Percentiles rank a stretch among this genome's conserved stretches.
These are phyloP conservation scores for Acanthosoma haemorrhoidale DNA, from an alignment of 2,888 invertebrate genomes.

Conservation along the genomic window DNA sequence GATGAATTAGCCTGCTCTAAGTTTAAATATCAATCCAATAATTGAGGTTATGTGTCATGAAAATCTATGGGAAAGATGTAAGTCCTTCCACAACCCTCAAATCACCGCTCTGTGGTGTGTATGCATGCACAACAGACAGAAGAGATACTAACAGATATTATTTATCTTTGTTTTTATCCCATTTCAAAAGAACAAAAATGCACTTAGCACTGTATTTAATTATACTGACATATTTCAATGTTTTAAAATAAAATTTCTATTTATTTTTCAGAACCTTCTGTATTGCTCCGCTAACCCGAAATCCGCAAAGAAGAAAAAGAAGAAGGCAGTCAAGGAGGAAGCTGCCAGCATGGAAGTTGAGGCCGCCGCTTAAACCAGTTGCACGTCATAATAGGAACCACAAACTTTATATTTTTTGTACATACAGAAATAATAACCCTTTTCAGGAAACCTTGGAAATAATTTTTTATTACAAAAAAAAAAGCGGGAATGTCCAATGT, in stretches of 20 bases:
- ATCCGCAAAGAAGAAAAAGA: conserved; percentile 86
- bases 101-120: no score
- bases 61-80: no score
- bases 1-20: no score
- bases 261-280: conserved; percentile 58
- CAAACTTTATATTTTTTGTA: conserved; percentile 28
- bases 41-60: no score
- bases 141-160: no score
- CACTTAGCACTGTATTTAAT: no score
- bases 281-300: conserved; percentile 72
- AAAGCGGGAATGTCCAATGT: conserved; percentile 6
- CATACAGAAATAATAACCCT: conserved; percentile 23
- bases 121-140: no score
- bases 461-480: conserved; percentile 17
- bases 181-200: no score
- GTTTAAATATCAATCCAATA: no score
- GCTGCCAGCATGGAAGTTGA: conserved; percentile 37
- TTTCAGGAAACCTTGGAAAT: background rate
- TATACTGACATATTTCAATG: background rate
- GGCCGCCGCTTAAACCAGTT: conserved; percentile 30
- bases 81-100: no score
- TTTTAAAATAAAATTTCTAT: background rate
- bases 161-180: no score
- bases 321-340: conserved; percentile 55
- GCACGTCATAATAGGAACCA: background rate